Base-by-base conservation (phyloP, 2,113 vertebrate species). In the Ranitomeya imitator region DNA sequence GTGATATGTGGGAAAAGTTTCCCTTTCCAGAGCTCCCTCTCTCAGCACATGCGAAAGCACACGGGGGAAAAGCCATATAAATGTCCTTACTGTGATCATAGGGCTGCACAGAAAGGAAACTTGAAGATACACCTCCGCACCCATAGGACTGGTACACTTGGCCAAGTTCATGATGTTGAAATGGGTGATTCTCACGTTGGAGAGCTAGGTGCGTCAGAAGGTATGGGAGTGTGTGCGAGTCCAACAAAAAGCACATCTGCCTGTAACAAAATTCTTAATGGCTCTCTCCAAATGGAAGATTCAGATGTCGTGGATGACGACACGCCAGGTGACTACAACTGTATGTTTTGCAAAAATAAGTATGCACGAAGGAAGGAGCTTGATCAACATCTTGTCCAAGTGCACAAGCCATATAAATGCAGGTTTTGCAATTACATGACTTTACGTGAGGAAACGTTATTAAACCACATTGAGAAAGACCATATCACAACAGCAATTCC, bases 21-120 rank as follows among this genome's bases (percentile, higher is more conserved):
- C 89, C 96, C 98, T 21, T 99, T 99, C 91, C 97, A 97, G 91
- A 99, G 98, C 94, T 99, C 97, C 0, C 92, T 99, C 87, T 99
- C 97, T 0, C 97, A 99, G 94, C 97, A 99, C 89, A 99, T 99
- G 98, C 95, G 98, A 85, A 97, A 97, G 73, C 98, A 99, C 93
- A 99, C 98, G 0, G 98, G 97, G 0, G 97, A 96, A 65, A 97
- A 97, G 77, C 98, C 98, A n/a, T 99, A 99, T 93, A 97, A 98
- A 93, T 99, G 98, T 85, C 98, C 98, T 88, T 98, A 99, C 93
- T 99, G 98, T 0, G 96, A 97, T 91, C 98, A 99, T 93, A 94
- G 98, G 90, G 97, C 97, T 19, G 97, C 97, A 67, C 98, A 99
- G 92, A 99, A 99, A 92, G 98, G 98, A 89, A 98, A 97, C 92